Evolutionary conservation across 37 sponge, comb jelly and placozoan genomes (phyloP).

Genomic region (Chondrilla cf. caribensis): DNA sequence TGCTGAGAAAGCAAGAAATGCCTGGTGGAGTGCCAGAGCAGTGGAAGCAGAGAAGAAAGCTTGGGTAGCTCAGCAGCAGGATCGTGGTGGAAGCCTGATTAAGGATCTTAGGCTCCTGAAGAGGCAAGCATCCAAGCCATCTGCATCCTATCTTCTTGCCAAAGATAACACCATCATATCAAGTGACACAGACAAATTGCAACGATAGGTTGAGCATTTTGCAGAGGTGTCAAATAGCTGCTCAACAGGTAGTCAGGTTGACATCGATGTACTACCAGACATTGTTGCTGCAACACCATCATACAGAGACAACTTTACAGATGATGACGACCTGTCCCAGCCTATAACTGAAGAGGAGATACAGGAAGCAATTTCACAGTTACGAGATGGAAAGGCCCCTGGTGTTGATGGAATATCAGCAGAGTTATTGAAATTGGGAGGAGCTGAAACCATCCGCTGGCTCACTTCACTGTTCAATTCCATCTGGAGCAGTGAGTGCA

Average conservation of each 20-base stretch:
- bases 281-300: conserved; percentile 1
- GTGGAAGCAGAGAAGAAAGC: conserved; percentile 11
- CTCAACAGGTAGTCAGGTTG: neutral
- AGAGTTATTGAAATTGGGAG: conserved; percentile 14
- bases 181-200: neutral
- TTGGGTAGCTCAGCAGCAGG: neutral
- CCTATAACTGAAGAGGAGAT: conserved; percentile 10
- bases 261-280: neutral
- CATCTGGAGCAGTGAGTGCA: conserved; percentile 5
- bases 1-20: conserved; percentile 17
- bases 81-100: neutral
- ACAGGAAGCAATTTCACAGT: neutral
- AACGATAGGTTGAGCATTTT: neutral
- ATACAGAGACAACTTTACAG: neutral
- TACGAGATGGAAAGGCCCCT: conserved; percentile 1
- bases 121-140: neutral
- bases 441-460: conserved; percentile 21
- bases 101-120: conserved; percentile 14
- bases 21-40: conserved; percentile 22
- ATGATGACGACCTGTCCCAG: conserved; percentile 5
- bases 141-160: conserved; percentile 1
- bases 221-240: neutral
- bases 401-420: conserved; percentile 19
- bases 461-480: neutral
- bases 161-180: neutral